Percentiles rank a stretch among this genome's conserved stretches.
phyloP scores from a whole-genome alignment of 2,888 invertebrate genomes.

The Anorthoa munda region DNA sequence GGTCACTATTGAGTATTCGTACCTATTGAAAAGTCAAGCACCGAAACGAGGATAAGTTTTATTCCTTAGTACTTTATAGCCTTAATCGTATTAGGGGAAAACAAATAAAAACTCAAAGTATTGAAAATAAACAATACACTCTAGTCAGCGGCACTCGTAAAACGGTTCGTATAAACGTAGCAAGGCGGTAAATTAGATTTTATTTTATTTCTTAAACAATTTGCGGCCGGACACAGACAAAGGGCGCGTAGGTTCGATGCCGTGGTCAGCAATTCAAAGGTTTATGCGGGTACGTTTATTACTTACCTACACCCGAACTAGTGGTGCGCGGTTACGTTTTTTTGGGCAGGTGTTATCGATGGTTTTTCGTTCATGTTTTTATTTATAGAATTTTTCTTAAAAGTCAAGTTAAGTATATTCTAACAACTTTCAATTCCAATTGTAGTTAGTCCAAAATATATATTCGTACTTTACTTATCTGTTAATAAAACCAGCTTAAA shows the following conservation, averaged over 20 bases:
- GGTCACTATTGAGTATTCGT: slow-evolving; percentile 4
- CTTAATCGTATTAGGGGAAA: slow-evolving; percentile 76
- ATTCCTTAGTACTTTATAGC: slow-evolving; percentile 71
- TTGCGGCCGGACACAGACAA: slow-evolving; percentile 88
- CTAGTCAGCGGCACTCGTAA: slow-evolving; percentile 85
- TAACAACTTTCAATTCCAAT: background rate
- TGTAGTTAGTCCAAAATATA: background rate
- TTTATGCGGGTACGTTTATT: slow-evolving; percentile 90
- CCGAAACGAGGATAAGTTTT: slow-evolving; percentile 69
- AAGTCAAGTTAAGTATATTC: too few species aligned
- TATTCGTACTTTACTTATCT: background rate
- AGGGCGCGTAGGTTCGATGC: slow-evolving; percentile 87
- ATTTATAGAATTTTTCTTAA: background rate
- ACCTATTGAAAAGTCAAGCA: slow-evolving; percentile 42
- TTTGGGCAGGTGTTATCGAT: slow-evolving; percentile 63
- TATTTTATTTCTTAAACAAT: slow-evolving; percentile 91
- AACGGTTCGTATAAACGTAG: slow-evolving; percentile 88
- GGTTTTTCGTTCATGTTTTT: slow-evolving; percentile 9
- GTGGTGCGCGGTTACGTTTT: slow-evolving; percentile 65
- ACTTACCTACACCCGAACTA: slow-evolving; percentile 81
- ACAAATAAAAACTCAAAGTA: slow-evolving; percentile 80
- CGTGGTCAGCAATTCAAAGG: slow-evolving; percentile 90
- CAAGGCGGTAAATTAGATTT: slow-evolving; percentile 90
- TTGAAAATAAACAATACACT: slow-evolving; percentile 85
- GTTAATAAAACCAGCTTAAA: too few species aligned